These are phyloP conservation scores for Peromyscus leucopus DNA, from an alignment of 2,113 vertebrate species.

Conservation along the genomic window DNA sequence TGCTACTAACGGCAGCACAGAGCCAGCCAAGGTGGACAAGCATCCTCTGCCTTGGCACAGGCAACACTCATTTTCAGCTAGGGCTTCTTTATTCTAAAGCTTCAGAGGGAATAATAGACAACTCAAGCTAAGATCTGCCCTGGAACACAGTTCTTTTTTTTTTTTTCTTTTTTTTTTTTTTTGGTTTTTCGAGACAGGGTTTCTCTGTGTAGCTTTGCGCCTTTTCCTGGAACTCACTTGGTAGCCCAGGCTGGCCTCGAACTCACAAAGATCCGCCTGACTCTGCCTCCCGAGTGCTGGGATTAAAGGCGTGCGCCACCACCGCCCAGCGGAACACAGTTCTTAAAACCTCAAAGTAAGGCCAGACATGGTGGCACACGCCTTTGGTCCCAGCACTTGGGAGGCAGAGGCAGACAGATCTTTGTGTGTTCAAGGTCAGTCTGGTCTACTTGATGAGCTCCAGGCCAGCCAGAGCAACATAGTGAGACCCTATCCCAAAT, in stretches of 20 bases:
- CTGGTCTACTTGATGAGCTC: neutral
- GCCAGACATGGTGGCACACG: neutral
- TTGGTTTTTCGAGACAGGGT: too few species aligned
- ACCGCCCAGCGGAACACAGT: neutral
- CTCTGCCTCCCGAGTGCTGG: too few species aligned
- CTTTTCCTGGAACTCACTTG: too few species aligned
- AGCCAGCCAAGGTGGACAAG: rapidly evolving
- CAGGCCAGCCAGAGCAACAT: neutral
- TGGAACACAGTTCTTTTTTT: neutral
- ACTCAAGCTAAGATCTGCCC: neutral
- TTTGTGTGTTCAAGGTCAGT: neutral
- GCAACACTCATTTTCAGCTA: neutral
- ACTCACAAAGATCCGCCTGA: too few species aligned
- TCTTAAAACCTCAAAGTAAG: neutral
- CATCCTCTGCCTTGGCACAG: rapidly evolving
- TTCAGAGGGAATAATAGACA: neutral
- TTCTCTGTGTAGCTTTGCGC: too few species aligned
- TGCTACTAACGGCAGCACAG: neutral
- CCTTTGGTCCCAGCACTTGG: neutral
- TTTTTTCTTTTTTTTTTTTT: too few species aligned
- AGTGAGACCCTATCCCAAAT: neutral
- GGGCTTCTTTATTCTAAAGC: neutral
- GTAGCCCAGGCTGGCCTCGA: too few species aligned
- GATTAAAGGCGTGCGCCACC: too few species aligned
- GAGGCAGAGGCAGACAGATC: neutral